Conservation (phyloP, 2,888 invertebrate species). For the Erynnis tages region DNA sequence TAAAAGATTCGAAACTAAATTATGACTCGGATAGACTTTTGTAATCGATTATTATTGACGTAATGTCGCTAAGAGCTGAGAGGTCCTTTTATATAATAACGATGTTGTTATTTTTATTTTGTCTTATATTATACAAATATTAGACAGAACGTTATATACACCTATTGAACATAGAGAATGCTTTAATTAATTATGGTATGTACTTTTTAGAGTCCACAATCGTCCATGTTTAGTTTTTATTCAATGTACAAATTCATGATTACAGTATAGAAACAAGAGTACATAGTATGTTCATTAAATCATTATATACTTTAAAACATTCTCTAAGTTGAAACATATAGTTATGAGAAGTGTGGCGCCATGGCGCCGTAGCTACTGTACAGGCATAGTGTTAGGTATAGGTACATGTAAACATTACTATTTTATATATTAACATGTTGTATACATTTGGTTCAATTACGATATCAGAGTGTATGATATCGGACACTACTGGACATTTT, state of each 20-base stretch:
- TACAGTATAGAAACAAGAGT: no score
- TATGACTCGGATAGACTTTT: neutral
- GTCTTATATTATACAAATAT: conserved; percentile 8
- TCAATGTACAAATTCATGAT: no score
- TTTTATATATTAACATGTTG: conserved; percentile 2
- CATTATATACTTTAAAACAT: neutral
- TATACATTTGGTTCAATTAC: neutral
- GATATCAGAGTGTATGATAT: neutral
- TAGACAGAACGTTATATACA: conserved; percentile 1
- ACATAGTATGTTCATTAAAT: no score
- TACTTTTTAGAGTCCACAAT: neutral
- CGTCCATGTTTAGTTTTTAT: no score
- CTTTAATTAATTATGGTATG: no score
- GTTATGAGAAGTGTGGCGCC: conserved; percentile 1
- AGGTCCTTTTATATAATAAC: neutral
- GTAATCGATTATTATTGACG: neutral
- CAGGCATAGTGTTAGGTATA: conserved; percentile 3
- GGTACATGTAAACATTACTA: neutral
- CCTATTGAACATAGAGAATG: conserved; percentile 6
- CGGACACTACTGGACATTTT: neutral
- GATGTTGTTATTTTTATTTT: conserved; percentile 9
- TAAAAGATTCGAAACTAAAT: no score
- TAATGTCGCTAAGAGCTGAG: conserved; percentile 8
- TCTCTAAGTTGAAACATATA: conserved; percentile 5
- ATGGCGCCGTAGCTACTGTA: conserved; percentile 5